Evolutionary conservation across 1,140 invertebrate species (phyloP).

Genomic region (Saccostrea glomerata): DNA sequence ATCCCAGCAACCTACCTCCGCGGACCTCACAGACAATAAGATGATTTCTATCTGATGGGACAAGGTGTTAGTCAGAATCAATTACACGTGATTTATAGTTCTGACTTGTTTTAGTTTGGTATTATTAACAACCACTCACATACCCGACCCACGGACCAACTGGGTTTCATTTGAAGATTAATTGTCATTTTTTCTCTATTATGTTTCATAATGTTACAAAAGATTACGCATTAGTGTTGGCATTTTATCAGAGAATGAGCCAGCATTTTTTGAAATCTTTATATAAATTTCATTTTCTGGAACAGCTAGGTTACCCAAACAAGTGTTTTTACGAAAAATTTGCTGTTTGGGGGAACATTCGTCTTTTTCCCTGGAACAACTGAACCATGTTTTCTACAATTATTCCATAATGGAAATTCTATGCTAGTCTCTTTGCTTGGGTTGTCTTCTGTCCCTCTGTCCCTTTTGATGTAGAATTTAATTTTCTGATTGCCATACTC

Average conservation of each 20-base stretch:
- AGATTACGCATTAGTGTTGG: slow-evolving; percentile 19
- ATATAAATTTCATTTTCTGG: background rate
- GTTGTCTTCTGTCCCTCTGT: no score
- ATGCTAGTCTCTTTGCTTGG: no score
- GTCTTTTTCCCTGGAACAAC: no score
- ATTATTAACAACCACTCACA: background rate
- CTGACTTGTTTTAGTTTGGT: slow-evolving; percentile 17
- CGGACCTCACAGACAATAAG: background rate
- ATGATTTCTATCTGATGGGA: slow-evolving; percentile 18
- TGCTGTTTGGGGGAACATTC: no score
- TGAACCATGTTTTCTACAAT: no score
- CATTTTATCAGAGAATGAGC: slow-evolving; percentile 25
- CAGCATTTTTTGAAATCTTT: slow-evolving; percentile 7
- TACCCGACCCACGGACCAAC: background rate
- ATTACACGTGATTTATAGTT: slow-evolving; percentile 22
- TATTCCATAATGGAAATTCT: no score
- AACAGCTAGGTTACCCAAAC: no score
- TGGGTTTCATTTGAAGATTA: slow-evolving; percentile 10
- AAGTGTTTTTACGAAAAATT: no score
- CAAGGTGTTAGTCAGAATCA: slow-evolving; percentile 18
- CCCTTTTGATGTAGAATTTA: no score
- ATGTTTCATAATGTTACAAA: slow-evolving; percentile 21
- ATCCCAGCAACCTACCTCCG: slow-evolving; percentile 22
- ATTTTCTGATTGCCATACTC: no score
- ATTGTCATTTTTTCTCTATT: background rate